Evolutionary conservation across 2,888 invertebrate species (phyloP), one percentile per base, ranked within the genome.

Genomic region (Nudaria mundana): DNA sequence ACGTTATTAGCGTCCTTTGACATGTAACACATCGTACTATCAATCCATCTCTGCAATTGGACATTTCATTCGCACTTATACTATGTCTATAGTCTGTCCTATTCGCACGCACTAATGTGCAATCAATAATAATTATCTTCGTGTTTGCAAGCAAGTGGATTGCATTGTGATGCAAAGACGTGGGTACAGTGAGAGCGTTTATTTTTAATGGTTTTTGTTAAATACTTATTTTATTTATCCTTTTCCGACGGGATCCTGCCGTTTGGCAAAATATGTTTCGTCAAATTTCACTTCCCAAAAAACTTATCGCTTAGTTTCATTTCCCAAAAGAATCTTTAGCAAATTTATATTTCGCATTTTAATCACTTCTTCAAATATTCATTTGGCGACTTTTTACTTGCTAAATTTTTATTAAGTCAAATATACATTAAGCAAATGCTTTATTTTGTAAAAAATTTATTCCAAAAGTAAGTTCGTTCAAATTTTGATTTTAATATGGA

Each of bases 101-200:
- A 8, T 50, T 67, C 65, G 40, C 58, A 37, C 52, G 46, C 52
- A 63, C 73, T 86, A 83, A 86, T 83, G 77, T 73, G 80, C 84
- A 85, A 87, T 87, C 87, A 85, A 87, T 87, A 86, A 83, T 84
- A 81, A 84, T 86, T 82, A 84, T 82, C 73, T 77, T 75, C 67
- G 66, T 82, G 81, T 84, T 83, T 81, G 82, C 76, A 65, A 73
- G 74, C 76, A 68, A 79, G 76, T 76, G 76, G 70, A 79, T 79
- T 81, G 83, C 78, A 80, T 78, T 78, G 76, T 72, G 60, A 52
- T 44, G 59, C 61, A 48, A 52, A 40, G 64, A 33, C 40, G 51
- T 15, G 44, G 31, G 30, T 43, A 44, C 48, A 44, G 3, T 30
- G 30, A 8, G 30, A 14, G 10, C n/a, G n/a, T n/a, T n/a, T n/a